Percentiles rank a stretch among this genome's conserved stretches.
phyloP scores from a whole-genome alignment of 2,888 invertebrate genomes.

The Euproctis similis region DNA sequence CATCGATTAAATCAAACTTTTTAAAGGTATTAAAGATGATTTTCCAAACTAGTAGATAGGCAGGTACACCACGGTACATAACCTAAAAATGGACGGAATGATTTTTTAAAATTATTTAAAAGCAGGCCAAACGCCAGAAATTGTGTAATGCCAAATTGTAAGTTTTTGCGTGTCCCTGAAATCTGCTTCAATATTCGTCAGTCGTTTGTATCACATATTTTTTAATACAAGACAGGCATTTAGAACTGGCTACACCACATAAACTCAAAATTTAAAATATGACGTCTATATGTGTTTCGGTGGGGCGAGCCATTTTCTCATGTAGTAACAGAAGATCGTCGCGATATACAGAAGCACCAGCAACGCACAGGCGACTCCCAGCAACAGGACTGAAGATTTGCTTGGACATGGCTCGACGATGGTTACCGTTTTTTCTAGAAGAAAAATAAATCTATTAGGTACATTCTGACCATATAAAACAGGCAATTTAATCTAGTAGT shows the following conservation, averaged over 20 bases:
- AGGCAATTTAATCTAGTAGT: too few relatives aligned
- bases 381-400: constrained; percentile 91
- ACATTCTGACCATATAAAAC: too few relatives aligned
- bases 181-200: constrained; percentile 55
- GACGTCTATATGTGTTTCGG: constrained; percentile 81
- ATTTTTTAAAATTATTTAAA: too few relatives aligned
- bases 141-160: too few relatives aligned
- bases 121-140: too few relatives aligned
- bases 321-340: constrained; percentile 93
- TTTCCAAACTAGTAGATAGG: constrained; percentile 30
- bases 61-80: constrained; percentile 42
- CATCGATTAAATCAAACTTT: constrained; percentile 37
- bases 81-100: constrained; percentile 39
- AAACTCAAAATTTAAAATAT: constrained; percentile 19
- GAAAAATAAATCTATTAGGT: background rate
- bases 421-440: constrained; percentile 90
- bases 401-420: constrained; percentile 94
- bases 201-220: constrained; percentile 66
- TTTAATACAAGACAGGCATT: constrained; percentile 31
- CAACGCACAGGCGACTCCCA: constrained; percentile 93
- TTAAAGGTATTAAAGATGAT: constrained; percentile 24
- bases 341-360: constrained; percentile 92
- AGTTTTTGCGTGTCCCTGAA: too few relatives aligned
- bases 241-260: constrained; percentile 20
- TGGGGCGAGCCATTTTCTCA: constrained; percentile 93